phyloP scores from a whole-genome alignment of 2,888 invertebrate genomes.

The Alitta virens region DNA sequence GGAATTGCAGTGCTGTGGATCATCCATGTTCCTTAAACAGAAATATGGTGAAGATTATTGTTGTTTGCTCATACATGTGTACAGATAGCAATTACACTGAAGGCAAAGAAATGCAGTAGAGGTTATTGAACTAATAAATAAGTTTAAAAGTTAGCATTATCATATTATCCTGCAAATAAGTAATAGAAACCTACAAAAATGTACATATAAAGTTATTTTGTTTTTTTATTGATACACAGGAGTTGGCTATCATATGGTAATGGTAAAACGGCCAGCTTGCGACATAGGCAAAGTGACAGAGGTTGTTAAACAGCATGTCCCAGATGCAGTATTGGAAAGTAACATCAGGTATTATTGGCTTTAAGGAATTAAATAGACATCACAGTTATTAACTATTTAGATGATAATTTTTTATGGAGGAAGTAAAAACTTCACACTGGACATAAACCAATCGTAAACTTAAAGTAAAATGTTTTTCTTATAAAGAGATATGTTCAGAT shows the following conservation, averaged over 20 bases:
- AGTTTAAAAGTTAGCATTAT: not conserved
- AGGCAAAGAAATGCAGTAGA: not conserved
- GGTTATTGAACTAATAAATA: not conserved
- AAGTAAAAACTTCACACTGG: too few relatives aligned
- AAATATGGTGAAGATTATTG: conserved; percentile 67
- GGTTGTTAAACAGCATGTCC: conserved; percentile 66
- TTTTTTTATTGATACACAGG: conserved; percentile 4
- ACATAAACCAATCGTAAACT: too few relatives aligned
- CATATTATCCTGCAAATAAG: too few relatives aligned
- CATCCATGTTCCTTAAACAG: conserved; percentile 72
- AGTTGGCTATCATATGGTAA: conserved; percentile 76
- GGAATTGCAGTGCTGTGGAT: conserved; percentile 75
- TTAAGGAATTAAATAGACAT: too few relatives aligned
- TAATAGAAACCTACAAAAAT: too few relatives aligned
- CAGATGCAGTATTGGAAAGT: conserved; percentile 64
- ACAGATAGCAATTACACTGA: not conserved
- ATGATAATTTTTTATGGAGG: too few relatives aligned
- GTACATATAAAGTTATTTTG: not conserved
- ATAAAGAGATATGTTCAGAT: too few relatives aligned
- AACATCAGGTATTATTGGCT: conserved; percentile 38
- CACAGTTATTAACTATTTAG: too few relatives aligned
- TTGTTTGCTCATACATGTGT: not conserved
- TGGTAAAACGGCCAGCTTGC: conserved; percentile 63
- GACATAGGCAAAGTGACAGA: conserved; percentile 61
- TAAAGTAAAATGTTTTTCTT: too few relatives aligned